phyloP scores from a whole-genome alignment of 2,888 invertebrate species.

The Scaeva pyrastri region DNA sequence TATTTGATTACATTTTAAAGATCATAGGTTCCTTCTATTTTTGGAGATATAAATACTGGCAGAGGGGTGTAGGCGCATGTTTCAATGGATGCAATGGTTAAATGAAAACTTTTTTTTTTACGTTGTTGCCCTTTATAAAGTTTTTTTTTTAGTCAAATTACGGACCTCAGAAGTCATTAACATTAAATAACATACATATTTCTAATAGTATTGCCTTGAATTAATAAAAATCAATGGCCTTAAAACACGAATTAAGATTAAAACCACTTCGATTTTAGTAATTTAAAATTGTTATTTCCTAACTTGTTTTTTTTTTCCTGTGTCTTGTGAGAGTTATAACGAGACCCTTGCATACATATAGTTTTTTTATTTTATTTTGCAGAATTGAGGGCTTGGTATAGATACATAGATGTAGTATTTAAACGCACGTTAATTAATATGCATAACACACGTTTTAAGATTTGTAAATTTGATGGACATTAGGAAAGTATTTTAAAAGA shows the following conservation, averaged over 20 bases:
- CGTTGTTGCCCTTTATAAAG: not conserved
- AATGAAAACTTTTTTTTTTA: constrained; percentile 28
- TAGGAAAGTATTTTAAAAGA: constrained; percentile 15
- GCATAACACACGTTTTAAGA: constrained; percentile 23
- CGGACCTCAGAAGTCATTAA: not conserved
- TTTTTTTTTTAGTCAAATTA: not conserved
- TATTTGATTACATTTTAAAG: constrained; percentile 19
- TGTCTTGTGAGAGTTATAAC: constrained; percentile 26
- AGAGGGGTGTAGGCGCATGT: constrained; percentile 1
- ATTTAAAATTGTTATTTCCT: constrained; percentile 32
- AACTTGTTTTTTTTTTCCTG: constrained; percentile 28
- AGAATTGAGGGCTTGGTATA: constrained; percentile 40
- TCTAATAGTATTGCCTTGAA: constrained; percentile 33
- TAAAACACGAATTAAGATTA: constrained; percentile 51
- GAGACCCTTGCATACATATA: constrained; percentile 20
- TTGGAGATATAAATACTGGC: not conserved
- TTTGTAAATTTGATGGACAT: constrained; percentile 6
- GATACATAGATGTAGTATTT: constrained; percentile 42
- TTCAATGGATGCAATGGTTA: constrained; percentile 60
- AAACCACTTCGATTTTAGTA: constrained; percentile 40
- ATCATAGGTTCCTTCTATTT: not conserved
- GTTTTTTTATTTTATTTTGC: constrained; percentile 10
- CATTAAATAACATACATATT: not conserved
- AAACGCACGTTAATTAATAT: constrained; percentile 29
- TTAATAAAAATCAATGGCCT: constrained; percentile 48